Evolutionary conservation across 2,797 vertebrate species (phyloP), one percentile per base, ranked within the genome.

Genomic region (Brachyalestes nurse): DNA sequence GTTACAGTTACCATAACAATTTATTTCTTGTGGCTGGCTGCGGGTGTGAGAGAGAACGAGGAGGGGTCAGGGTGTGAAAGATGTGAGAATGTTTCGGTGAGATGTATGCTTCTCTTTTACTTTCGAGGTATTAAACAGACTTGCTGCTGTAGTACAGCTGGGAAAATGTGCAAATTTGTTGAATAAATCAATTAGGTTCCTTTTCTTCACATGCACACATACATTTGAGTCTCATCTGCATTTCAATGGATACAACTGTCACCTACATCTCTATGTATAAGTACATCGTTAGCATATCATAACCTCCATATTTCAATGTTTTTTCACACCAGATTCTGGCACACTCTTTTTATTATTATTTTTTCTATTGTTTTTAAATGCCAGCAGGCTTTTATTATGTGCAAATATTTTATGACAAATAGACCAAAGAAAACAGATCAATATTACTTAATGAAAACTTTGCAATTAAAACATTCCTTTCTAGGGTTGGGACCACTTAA

Each of bases 1-100:
- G 62, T 81, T 84, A 69, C 77, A 66, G 53, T 75, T 70, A 16
- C 66, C 72, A 74, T 78, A 80, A 85, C 82, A 57, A 77, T 82
- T 78, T 81, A 55, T 45, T 85, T 80, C 62, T 38, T 84, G 75
- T 47, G 74, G 57, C 49, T 66, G 38, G 47, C 23, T 4, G 47
- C 72, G 67, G 34, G 58, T 38, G 55, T 53, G 61, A 51, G 17
- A 21, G 66, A 61, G 80, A 70, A 57, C 58, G 61, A 53, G 0
- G 21, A 7, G 75, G 51, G 28, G 53, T 58, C 57, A 69, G 61
- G 65, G 28, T 87, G 74, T 62, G 72, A 70, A 23, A 58, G 78
- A 71, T 67, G 66, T 42, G 34, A 49, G 13, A 28, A 38, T 0
- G 28, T 25, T 47, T 65, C 8, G 23, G n/a, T 69, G 25, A 53